A percentile compares a stretch with the other conserved stretches of the same genome.
Conservation (phyloP, 2,797 vertebrate genomes). For the Diglossa cyanea region DNA sequence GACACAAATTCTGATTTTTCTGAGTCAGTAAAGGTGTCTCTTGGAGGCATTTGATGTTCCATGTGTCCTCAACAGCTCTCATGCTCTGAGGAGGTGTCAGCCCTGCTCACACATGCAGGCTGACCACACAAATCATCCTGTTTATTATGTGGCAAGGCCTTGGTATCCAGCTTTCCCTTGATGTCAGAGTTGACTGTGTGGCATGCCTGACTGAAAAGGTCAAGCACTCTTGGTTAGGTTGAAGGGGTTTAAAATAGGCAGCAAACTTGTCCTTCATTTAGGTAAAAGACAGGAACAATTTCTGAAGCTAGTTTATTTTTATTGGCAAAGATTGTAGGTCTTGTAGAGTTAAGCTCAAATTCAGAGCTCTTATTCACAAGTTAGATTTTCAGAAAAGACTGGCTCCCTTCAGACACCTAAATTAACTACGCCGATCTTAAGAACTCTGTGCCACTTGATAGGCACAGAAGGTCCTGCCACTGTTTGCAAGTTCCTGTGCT, state of each 20-base stretch:
- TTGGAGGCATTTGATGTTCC: background rate
- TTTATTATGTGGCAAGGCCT: background rate
- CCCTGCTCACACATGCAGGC: background rate
- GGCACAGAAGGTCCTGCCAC: background rate
- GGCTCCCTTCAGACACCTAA: background rate
- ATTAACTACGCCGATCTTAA: background rate
- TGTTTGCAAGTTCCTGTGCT: constrained; percentile 9
- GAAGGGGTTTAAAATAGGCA: background rate
- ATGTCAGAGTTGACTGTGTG: background rate
- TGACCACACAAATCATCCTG: background rate
- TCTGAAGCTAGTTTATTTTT: background rate
- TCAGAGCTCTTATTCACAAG: background rate
- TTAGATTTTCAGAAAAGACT: background rate
- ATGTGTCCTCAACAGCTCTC: background rate
- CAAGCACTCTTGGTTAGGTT: background rate
- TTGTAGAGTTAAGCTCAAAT: background rate
- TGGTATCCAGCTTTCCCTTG: background rate
- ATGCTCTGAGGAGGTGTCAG: background rate
- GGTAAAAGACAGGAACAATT: background rate
- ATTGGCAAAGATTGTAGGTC: background rate
- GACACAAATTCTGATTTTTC: background rate
- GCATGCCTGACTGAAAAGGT: constrained; percentile 22
- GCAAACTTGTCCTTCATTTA: background rate
- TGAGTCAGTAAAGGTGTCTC: background rate
- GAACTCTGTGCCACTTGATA: background rate